Evolutionary conservation across 2,888 invertebrate genomes (phyloP).

Genomic region (Bursaphelenchus okinawaensis): DNA sequence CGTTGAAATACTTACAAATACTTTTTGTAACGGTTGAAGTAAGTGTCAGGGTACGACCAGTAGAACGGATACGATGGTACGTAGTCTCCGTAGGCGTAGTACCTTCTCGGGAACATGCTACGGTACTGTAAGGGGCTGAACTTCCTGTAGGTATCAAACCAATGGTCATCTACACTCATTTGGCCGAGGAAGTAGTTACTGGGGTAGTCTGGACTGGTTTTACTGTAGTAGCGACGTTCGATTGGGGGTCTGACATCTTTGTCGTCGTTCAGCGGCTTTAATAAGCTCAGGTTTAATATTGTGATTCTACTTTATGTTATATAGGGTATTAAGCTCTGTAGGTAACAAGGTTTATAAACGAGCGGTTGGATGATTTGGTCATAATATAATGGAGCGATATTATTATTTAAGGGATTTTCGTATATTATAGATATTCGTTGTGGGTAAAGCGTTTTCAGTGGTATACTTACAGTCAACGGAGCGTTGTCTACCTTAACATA

Average conservation of each 20-base stretch:
- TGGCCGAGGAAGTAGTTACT: not conserved
- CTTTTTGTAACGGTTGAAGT: slow-evolving; percentile 54
- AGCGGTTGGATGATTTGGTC: too few species aligned
- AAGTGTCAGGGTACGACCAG: slow-evolving; percentile 38
- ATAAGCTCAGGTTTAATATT: too few species aligned
- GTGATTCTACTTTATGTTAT: too few species aligned
- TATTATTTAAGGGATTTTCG: too few species aligned
- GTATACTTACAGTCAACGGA: not conserved
- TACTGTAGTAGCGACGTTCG: not conserved
- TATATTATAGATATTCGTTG: too few species aligned
- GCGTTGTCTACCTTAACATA: not conserved
- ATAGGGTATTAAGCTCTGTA: too few species aligned
- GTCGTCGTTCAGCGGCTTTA: too few species aligned
- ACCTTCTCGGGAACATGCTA: slow-evolving; percentile 20
- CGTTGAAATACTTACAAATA: slow-evolving; percentile 45
- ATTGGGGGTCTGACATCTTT: not conserved
- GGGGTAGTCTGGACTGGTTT: not conserved
- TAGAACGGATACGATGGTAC: slow-evolving; percentile 47
- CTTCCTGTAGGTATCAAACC: not conserved
- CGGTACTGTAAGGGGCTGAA: not conserved
- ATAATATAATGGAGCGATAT: too few species aligned
- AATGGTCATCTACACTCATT: not conserved
- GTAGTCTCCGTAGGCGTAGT: slow-evolving; percentile 32
- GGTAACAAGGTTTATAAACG: too few species aligned
- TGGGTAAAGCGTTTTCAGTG: too few species aligned